These are phyloP conservation scores for Bradypodion ventrale DNA, from an alignment of 2,797 vertebrate genomes.

Conservation along the genomic window DNA sequence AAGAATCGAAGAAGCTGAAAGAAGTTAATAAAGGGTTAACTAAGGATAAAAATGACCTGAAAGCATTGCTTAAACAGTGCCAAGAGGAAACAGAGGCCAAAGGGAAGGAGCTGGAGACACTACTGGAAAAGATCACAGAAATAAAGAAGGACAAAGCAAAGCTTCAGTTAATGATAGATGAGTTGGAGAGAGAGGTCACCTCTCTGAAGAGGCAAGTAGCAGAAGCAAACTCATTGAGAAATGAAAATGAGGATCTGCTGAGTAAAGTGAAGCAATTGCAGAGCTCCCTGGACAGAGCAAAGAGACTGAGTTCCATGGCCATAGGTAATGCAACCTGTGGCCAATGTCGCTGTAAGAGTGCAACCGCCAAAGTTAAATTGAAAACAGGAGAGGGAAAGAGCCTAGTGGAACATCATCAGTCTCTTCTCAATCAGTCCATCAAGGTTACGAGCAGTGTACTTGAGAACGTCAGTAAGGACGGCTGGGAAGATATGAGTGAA, in stretches of 20 bases:
- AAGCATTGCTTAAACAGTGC: constrained; percentile 76
- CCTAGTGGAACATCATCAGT: constrained; percentile 78
- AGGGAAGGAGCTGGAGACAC: constrained; percentile 75
- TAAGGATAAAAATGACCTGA: constrained; percentile 76
- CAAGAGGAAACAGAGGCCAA: constrained; percentile 70
- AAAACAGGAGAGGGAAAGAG: constrained; percentile 81
- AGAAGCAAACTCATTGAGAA: constrained; percentile 68
- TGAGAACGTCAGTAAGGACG: constrained; percentile 90
- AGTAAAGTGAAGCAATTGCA: constrained; percentile 79
- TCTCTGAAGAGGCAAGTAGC: constrained; percentile 75
- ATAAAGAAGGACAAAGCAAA: constrained; percentile 70
- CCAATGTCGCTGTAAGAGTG: constrained; percentile 70
- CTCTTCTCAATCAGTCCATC: constrained; percentile 88
- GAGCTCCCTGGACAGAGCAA: constrained; percentile 78
- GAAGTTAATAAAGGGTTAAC: constrained; percentile 79
- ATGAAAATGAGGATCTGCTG: constrained; percentile 74
- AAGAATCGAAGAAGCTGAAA: constrained; percentile 76
- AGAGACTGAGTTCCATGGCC: constrained; percentile 71
- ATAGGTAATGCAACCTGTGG: constrained; percentile 57
- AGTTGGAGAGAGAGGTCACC: constrained; percentile 76
- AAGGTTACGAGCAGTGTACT: constrained; percentile 85
- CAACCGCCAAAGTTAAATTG: constrained; percentile 83
- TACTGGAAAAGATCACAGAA: constrained; percentile 76
- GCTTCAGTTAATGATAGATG: constrained; percentile 74
- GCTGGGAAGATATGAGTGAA: constrained; percentile 95